Conservation (phyloP, 2,113 vertebrate species). For the Corythaeola cristata region DNA sequence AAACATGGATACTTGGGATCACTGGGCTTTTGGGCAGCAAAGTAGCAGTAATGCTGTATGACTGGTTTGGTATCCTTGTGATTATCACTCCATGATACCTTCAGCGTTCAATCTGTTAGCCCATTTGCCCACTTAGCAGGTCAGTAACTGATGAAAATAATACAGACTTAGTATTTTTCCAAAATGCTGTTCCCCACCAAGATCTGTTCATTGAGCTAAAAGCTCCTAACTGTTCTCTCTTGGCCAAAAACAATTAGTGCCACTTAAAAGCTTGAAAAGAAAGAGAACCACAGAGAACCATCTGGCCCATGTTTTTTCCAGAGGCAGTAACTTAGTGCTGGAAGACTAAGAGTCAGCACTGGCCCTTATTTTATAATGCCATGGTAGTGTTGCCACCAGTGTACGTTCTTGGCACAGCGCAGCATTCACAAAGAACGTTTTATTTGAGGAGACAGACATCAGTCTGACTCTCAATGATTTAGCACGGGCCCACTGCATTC, state of each 20-base stretch:
- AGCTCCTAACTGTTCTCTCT: not conserved
- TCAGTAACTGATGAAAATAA: not conserved
- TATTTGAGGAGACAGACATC: not conserved
- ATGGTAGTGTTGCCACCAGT: accelerated
- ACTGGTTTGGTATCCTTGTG: not conserved
- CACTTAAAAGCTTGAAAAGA: not conserved
- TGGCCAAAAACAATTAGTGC: not conserved
- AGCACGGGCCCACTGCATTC: not conserved
- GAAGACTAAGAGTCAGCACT: not conserved
- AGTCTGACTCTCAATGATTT: not conserved
- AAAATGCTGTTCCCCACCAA: not conserved
- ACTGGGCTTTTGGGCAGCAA: not conserved
- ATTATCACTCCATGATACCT: not conserved
- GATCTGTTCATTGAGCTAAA: not conserved
- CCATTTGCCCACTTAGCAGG: not conserved
- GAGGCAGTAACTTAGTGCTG: not conserved
- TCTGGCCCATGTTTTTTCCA: not conserved
- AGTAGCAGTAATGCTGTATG: not conserved
- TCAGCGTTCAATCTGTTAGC: not conserved
- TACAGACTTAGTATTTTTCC: not conserved
- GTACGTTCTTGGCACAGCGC: not conserved
- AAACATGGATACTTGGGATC: not conserved
- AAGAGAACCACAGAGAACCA: not conserved
- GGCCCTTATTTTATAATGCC: not conserved
- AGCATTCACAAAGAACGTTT: not conserved